Evolutionary conservation across 2,888 invertebrate species (phyloP).

Genomic region (Pachydiplax longipennis): DNA sequence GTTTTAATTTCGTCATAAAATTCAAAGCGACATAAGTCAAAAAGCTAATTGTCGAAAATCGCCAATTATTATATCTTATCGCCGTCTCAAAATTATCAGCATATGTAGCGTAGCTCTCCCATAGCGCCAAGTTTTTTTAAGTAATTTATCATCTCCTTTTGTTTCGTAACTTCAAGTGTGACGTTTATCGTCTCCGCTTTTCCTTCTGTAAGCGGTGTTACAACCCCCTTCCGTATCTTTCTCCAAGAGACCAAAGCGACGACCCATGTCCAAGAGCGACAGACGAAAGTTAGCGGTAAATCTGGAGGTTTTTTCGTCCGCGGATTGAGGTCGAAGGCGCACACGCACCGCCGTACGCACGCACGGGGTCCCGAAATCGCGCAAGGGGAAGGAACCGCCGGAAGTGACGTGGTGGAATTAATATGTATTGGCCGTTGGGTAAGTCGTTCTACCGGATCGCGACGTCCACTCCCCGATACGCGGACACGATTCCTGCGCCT

Average conservation of each 20-base stretch:
- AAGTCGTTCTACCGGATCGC: not conserved
- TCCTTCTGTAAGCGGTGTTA: not conserved
- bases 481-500: not conserved
- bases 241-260: no score
- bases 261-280: no score
- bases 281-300: no score
- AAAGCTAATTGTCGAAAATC: not conserved
- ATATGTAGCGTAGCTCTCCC: no score
- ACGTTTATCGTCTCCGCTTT: not conserved
- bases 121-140: no score
- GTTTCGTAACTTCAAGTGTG: not conserved
- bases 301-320: not conserved
- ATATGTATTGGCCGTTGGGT: not conserved
- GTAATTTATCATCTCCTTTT: no score
- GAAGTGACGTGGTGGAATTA: not conserved
- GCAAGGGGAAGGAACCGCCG: not conserved
- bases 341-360: not conserved
- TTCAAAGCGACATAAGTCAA: no score
- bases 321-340: not conserved
- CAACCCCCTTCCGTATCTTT: no score
- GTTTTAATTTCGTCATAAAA: no score
- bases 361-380: not conserved
- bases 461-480: not conserved
- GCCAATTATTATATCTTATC: no score
- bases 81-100: no score